Evolutionary conservation across 1,140 invertebrate genomes (phyloP), one percentile per base, ranked within the genome.

Genomic region (Zophobas morio): DNA sequence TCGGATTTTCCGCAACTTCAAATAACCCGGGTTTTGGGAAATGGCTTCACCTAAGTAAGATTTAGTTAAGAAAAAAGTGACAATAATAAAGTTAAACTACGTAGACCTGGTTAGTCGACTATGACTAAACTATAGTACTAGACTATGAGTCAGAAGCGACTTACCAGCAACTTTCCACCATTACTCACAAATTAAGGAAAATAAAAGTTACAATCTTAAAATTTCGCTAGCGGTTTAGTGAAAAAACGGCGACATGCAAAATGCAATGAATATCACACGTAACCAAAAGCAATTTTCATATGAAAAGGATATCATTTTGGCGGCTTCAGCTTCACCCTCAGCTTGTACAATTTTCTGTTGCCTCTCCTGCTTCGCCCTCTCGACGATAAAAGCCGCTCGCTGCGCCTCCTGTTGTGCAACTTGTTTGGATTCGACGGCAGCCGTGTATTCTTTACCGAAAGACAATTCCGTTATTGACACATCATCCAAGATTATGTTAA

Each of bases 331-430:
- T 93, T 99, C 99, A 91, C 99, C 99, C 89, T 99, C 98, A 80
- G 99, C 98, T 87, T 99, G 98, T 1, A 99, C 97, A 88, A 99
- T 99, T 86, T 99, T 99, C 88, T 99, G 98, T 87, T 99, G 99
- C 84, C 94, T 93, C 86, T 99, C 98, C 86, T 99, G 98, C 83
- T 95, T 98, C 6, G 99, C 99, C 84, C 95, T 92, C 89, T 99
- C 98, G 0, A 99, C 99, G 35, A 98, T 93, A 87, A 99, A 99
- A 75, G 97, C 96, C 49, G 99, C 99, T 82, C 99, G 88, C 88
- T 99, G 99, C 6, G 98, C 98, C 88, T 99, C 99, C 89, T 99
- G 99, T 86, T 99, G 98, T 8, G 98, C 98, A 20, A 99, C 97
- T 88, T 99, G 99, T 88, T 99, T 99, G 4, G 98, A 93, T 90